A percentile compares a stretch with the other conserved stretches of the same genome.
These are phyloP conservation scores for Ctenosaura bakeri DNA, from an alignment of 2,797 vertebrate species.

Conservation along the genomic window DNA sequence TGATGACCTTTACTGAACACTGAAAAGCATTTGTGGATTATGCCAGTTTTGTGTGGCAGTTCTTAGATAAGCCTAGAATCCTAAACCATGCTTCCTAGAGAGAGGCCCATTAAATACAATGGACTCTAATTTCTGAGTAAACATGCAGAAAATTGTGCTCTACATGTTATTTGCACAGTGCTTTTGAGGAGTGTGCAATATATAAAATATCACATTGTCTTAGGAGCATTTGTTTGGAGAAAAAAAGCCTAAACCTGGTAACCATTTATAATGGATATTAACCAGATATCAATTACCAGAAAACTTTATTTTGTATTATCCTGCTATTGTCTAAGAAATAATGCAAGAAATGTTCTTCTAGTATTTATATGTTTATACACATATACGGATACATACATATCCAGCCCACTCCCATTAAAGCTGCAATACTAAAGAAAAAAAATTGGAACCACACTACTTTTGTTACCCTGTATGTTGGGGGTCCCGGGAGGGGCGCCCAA, in stretches of 20 bases:
- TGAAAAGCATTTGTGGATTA: not conserved
- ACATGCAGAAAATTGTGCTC: not conserved
- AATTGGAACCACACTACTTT: not conserved
- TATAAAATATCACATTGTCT: not conserved
- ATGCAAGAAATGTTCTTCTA: not conserved
- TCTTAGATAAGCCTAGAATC: not conserved
- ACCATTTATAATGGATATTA: not conserved
- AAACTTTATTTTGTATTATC: not conserved
- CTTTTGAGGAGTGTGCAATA: not conserved
- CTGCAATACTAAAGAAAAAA: not conserved
- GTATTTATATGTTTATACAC: too few species aligned
- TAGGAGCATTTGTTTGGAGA: not conserved
- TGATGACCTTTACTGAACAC: not conserved
- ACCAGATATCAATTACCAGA: not conserved
- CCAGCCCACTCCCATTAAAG: not conserved
- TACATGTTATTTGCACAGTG: not conserved
- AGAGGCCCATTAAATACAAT: not conserved
- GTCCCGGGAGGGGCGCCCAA: too few species aligned
- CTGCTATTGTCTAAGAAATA: too few species aligned
- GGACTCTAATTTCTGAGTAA: slow-evolving; percentile 2
- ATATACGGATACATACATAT: not conserved
- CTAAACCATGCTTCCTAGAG: not conserved
- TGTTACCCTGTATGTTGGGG: too few species aligned
- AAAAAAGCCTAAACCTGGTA: not conserved
- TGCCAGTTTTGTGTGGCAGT: not conserved